Evolutionary conservation across 2,113 vertebrate species (phyloP).

Genomic region (Mobula hypostoma): DNA sequence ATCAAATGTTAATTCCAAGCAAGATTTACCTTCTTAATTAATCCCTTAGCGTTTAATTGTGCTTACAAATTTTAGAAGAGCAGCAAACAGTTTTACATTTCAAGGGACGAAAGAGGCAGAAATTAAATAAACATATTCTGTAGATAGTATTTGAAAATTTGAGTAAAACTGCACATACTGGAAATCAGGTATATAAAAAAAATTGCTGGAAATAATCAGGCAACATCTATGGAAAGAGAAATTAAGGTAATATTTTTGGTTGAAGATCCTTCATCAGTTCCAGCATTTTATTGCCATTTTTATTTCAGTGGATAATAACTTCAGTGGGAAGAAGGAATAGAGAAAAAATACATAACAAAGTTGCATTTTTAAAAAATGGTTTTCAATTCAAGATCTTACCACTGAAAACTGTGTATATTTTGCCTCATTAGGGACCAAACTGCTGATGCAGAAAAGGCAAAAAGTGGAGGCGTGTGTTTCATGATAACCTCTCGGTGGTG

Average conservation of each 20-base stretch:
- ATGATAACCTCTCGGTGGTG: no score
- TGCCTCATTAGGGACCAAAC: background rate
- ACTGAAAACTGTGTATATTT: background rate
- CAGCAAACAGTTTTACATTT: background rate
- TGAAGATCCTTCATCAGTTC: no score
- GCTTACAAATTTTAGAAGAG: background rate
- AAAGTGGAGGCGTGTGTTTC: no score
- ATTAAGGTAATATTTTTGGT: no score
- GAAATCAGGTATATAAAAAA: no score
- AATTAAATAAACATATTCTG: background rate
- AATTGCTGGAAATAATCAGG: no score
- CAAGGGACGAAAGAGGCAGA: background rate
- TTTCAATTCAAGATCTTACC: background rate
- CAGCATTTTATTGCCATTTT: no score
- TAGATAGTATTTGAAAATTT: no score
- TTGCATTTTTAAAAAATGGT: background rate
- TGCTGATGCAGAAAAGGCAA: no score
- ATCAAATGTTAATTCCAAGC: slow-evolving; percentile 1
- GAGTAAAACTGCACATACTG: no score
- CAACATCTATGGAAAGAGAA: no score
- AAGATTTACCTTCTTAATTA: slow-evolving; percentile 27
- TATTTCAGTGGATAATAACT: no score
- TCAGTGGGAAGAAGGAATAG: background rate
- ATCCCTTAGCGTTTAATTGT: slow-evolving; percentile 3
- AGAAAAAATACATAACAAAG: background rate